Conservation (phyloP, 2,888 invertebrate species). For the Pterostichus madidus region DNA sequence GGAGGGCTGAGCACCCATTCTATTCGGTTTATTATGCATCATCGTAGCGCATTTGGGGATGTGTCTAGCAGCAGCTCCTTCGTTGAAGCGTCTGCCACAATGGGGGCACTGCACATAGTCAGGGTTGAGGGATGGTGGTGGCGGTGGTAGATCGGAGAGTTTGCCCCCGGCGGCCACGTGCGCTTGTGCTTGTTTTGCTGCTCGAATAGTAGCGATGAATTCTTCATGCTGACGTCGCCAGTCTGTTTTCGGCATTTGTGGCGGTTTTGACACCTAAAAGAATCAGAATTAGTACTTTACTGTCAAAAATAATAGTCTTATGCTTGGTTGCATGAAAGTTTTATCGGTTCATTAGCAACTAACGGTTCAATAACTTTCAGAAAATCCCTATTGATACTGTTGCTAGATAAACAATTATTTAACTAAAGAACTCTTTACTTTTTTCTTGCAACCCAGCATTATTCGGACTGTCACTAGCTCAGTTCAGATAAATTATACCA, state of each 20-base stretch:
- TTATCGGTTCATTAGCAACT: too few relatives aligned
- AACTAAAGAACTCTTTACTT: too few relatives aligned
- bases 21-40: constrained; percentile 87
- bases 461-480: too few relatives aligned
- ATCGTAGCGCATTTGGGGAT: constrained; percentile 94
- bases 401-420: too few relatives aligned
- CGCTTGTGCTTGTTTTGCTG: constrained; percentile 91
- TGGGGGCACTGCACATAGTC: constrained; percentile 95
- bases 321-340: too few relatives aligned
- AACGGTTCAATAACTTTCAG: too few relatives aligned
- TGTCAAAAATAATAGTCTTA: background rate
- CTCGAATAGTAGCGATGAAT: constrained; percentile 93
- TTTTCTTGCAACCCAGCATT: too few relatives aligned
- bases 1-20: background rate
- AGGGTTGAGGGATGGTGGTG: constrained; percentile 92
- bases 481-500: too few relatives aligned
- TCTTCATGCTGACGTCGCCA: constrained; percentile 97
- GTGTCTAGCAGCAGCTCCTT: constrained; percentile 91
- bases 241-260: constrained; percentile 80
- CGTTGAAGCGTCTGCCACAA: constrained; percentile 91
- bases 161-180: constrained; percentile 92
- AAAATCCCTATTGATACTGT: too few relatives aligned
- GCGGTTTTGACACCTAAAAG: constrained; percentile 68
- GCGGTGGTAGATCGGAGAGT: constrained; percentile 92
- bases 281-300: background rate